Conservation (phyloP, 1,140 invertebrate species). For the Teleogryllus occipitalis region DNA sequence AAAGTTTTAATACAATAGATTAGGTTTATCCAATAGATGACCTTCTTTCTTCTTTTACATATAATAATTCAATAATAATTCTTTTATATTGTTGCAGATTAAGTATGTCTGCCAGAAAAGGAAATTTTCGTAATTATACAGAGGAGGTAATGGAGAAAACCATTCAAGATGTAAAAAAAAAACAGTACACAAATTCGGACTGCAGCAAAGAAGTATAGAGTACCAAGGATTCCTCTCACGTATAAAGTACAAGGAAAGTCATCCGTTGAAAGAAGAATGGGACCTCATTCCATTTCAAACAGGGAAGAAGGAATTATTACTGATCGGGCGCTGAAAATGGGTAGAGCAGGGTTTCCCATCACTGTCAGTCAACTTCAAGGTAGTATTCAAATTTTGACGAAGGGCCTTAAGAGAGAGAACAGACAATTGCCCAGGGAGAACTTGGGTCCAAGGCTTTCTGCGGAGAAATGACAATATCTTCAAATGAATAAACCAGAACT, state of each 20-base stretch:
- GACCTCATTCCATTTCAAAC: slow-evolving; percentile 2
- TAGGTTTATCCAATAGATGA: neutral
- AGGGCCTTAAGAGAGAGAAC: slow-evolving; percentile 26
- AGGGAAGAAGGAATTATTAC: slow-evolving; percentile 27
- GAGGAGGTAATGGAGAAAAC: neutral
- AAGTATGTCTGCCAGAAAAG: slow-evolving; percentile 7
- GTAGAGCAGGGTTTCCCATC: slow-evolving; percentile 32
- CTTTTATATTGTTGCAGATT: slow-evolving; percentile 8
- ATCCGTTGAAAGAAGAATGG: slow-evolving; percentile 3
- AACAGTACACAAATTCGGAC: slow-evolving; percentile 9
- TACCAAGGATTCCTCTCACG: slow-evolving; percentile 9
- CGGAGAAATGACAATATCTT: slow-evolving; percentile 8
- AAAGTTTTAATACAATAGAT: neutral
- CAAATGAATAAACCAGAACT: slow-evolving; percentile 11
- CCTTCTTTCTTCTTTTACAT: neutral
- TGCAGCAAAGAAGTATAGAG: slow-evolving; percentile 10
- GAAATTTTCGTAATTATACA: neutral
- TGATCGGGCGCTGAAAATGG: slow-evolving; percentile 33
- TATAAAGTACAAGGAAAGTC: slow-evolving; percentile 6
- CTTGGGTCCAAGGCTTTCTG: slow-evolving; percentile 12
- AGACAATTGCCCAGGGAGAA: slow-evolving; percentile 12
- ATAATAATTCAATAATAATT: no score
- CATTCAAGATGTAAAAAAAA: slow-evolving; percentile 12
- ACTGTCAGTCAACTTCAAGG: slow-evolving; percentile 31
- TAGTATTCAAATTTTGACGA: slow-evolving; percentile 34